Base-by-base conservation (phyloP, 2,797 vertebrate genomes). In the Micrastur ruficollis region DNA sequence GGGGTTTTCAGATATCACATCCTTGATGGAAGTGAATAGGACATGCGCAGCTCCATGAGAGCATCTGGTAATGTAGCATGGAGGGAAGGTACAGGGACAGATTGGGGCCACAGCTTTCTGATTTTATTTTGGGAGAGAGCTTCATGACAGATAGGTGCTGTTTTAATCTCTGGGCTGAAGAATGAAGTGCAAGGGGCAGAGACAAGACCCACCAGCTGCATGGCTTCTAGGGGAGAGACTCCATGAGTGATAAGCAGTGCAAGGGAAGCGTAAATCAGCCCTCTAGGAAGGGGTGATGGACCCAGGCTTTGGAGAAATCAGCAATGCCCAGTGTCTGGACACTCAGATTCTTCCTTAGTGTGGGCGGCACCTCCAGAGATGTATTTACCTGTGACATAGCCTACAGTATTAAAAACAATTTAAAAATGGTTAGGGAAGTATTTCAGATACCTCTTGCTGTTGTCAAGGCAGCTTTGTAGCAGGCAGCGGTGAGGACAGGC, bases 1-100 rank as follows among this genome's bases (percentile, higher is more conserved):
- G 59, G 90, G 56, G 75, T 66, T 92, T 97, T 96, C 89, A 90
- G 79, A 73, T 94, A 80, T 42, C 79, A 38, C 81, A 81, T 74
- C 53, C 67, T 84, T 1, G 9, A 85, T 94, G 72, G 89, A 94
- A 93, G 68, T 5, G 34, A 95, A 81, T n/a, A 62, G 86, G 92
- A 89, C 71, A 58, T 90, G 65, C 62, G 50, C 68, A 87, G 36
- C 72, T 93, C 62, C 72, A 73, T 2, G 26, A 83, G 40, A 91
- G 66, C 84, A 79, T 67, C 82, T 95, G 71, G n/a, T 53, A 61
- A 59, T 21, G 52, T 36, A 32, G 63, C 31, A 53, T 66, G 68
- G 84, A 94, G 68, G 34, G 58, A 90, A 88, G 44, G 31, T 63
- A 63, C 32, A 75, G 56, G 74, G 59, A 90, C 83, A 94, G 93